Evolutionary conservation across 2,113 vertebrate species (phyloP).

Genomic region (Cheilinus undulatus): DNA sequence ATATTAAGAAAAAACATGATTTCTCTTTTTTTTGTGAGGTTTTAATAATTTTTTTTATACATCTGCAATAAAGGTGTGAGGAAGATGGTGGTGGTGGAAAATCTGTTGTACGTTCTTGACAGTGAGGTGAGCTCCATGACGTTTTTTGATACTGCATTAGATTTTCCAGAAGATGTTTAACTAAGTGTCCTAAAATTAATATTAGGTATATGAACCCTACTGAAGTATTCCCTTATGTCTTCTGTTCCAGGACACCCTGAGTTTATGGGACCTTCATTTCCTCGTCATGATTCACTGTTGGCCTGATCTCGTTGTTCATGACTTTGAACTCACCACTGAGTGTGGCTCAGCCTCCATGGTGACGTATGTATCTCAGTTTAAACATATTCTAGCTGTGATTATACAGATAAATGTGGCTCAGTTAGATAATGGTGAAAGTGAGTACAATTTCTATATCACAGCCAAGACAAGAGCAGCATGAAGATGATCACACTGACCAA

Average conservation of each 20-base stretch:
- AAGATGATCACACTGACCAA: conserved; percentile 90
- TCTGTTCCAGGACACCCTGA: conserved; percentile 85
- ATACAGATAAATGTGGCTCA: neutral
- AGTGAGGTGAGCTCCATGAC: conserved; percentile 83
- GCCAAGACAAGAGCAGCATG: conserved; percentile 87
- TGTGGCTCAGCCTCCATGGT: conserved; percentile 85
- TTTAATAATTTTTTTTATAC: neutral
- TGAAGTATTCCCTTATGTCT: neutral
- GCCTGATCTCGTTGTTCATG: conserved; percentile 85
- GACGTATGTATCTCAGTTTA: conserved; percentile 73
- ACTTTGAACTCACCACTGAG: conserved; percentile 92
- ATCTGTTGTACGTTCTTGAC: conserved; percentile 90
- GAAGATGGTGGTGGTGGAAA: conserved; percentile 89
- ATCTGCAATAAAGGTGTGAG: conserved; percentile 84
- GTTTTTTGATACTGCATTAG: no score
- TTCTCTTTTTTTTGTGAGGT: no score
- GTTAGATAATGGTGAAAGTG: neutral
- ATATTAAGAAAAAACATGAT: no score
- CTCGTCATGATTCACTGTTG: conserved; percentile 89
- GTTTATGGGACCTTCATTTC: conserved; percentile 89
- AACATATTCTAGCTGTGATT: neutral
- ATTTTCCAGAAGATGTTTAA: no score
- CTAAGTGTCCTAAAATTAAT: no score
- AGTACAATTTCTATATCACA: conserved; percentile 64
- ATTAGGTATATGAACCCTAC: neutral